Conservation (phyloP, 2,113 vertebrate species). For the Brachyhypopomus gauderio region DNA sequence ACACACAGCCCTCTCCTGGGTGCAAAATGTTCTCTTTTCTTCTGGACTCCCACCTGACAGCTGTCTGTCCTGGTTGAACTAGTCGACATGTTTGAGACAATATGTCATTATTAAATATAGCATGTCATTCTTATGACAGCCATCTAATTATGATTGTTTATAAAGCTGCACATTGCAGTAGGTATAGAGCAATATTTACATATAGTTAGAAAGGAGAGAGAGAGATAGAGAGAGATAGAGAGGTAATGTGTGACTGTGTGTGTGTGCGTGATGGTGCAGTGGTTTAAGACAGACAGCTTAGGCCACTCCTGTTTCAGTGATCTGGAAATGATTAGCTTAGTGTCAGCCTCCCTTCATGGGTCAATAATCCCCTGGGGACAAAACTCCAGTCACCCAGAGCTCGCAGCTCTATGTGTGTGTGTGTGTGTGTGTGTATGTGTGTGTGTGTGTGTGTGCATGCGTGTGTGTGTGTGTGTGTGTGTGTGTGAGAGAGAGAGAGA, state of each 20-base stretch:
- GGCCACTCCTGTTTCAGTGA: conserved; percentile 45
- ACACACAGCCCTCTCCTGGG: neutral
- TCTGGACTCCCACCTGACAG: no score
- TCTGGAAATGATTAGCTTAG: conserved; percentile 43
- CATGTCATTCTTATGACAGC: no score
- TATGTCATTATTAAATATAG: no score
- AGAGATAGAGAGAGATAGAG: no score
- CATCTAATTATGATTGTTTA: no score
- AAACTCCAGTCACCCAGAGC: conserved; percentile 17
- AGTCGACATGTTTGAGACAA: no score
- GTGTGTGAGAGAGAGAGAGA: conserved; percentile 11
- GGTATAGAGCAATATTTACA: no score
- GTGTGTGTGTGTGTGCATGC: no score
- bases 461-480: neutral
- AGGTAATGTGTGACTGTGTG: conserved; percentile 19
- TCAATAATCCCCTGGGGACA: conserved; percentile 64
- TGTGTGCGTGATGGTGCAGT: conserved; percentile 9
- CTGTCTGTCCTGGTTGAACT: no score
- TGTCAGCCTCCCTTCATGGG: conserved; percentile 53
- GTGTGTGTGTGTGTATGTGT: conserved; percentile 11
- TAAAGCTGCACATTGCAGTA: no score
- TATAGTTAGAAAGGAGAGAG: no score
- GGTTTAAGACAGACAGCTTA: conserved; percentile 15
- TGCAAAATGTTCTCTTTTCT: no score
- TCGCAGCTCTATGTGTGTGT: conserved; percentile 11